Conservation (phyloP, 2,888 invertebrate species). For the Eledona agricola region DNA sequence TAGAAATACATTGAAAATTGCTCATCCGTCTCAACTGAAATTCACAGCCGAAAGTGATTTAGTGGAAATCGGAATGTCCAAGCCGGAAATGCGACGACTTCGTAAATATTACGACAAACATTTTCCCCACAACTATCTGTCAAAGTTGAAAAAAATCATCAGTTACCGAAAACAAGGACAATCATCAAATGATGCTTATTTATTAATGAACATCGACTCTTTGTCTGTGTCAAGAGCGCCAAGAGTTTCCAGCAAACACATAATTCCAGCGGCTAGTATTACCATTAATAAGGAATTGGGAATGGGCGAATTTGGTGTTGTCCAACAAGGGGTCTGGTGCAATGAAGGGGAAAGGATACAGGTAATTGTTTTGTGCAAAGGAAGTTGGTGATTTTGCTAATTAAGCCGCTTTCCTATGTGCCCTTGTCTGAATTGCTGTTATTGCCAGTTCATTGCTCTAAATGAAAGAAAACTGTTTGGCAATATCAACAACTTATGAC, state of each 20-base stretch:
- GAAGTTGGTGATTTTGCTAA: background rate
- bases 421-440: too few relatives aligned
- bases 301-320: conserved; percentile 97
- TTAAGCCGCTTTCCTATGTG: too few relatives aligned
- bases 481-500: too few relatives aligned
- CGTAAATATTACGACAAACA: conserved; percentile 94
- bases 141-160: conserved; percentile 87
- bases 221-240: conserved; percentile 60
- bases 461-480: too few relatives aligned
- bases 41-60: conserved; percentile 95
- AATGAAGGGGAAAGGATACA: conserved; percentile 89
- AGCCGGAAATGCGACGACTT: conserved; percentile 93
- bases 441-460: too few relatives aligned
- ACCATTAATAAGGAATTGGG: conserved; percentile 94
- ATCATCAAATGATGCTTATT: conserved; percentile 47
- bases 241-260: conserved; percentile 84
- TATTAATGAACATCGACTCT: conserved; percentile 54
- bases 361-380: conserved; percentile 39
- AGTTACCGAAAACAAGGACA: conserved; percentile 69
- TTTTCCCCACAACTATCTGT: conserved; percentile 91
- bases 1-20: conserved; percentile 89
- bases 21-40: conserved; percentile 88
- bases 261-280: conserved; percentile 84
- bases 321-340: conserved; percentile 97
- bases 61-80: conserved; percentile 89